These are phyloP conservation scores for Apamea sordens DNA, from an alignment of 2,888 invertebrate species.

Conservation along the genomic window DNA sequence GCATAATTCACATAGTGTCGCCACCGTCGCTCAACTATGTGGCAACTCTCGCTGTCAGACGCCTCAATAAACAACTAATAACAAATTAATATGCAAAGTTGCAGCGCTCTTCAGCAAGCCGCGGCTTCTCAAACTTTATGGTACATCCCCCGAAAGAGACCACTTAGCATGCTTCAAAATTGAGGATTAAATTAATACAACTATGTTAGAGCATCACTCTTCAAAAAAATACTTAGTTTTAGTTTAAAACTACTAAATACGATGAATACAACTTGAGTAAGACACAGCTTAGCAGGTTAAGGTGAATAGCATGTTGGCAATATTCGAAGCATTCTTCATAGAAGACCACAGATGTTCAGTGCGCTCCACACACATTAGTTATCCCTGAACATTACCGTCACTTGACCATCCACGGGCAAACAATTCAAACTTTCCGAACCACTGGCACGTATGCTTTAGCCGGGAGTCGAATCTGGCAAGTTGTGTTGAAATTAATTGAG, in stretches of 20 bases:
- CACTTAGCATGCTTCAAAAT: slow-evolving; percentile 4
- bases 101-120: slow-evolving; percentile 27
- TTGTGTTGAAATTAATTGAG: slow-evolving; percentile 70
- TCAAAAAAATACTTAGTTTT: background rate
- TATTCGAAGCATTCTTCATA: background rate
- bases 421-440: slow-evolving; percentile 61
- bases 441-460: slow-evolving; percentile 44
- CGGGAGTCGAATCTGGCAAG: slow-evolving; percentile 61
- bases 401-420: slow-evolving; percentile 35
- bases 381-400: slow-evolving; percentile 4
- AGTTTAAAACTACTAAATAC: background rate
- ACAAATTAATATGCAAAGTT: slow-evolving; percentile 70
- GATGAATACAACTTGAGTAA: background rate
- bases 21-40: slow-evolving; percentile 24
- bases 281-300: background rate
- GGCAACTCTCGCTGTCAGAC: slow-evolving; percentile 52
- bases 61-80: slow-evolving; percentile 70
- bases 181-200: background rate
- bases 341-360: background rate
- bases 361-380: background rate
- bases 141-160: background rate
- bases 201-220: background rate
- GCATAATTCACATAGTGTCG: background rate
- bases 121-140: slow-evolving; percentile 35
- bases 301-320: background rate